phyloP scores from a whole-genome alignment of 2,888 invertebrate species.

The Orthonevra nobilis region DNA sequence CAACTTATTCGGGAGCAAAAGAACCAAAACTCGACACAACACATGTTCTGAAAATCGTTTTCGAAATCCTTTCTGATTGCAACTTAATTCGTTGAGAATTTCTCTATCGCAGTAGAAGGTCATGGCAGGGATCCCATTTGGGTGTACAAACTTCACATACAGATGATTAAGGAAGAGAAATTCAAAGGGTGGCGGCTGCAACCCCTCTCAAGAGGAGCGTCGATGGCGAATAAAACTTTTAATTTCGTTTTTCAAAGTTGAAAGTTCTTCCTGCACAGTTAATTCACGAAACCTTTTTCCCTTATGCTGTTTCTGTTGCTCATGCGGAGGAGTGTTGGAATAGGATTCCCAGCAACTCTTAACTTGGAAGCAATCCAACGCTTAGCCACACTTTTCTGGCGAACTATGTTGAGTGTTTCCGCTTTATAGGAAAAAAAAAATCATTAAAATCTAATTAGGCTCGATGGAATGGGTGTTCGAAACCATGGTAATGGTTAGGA shows the following conservation, averaged over 20 bases:
- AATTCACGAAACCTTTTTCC: not conserved
- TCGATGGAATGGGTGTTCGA: conserved; percentile 14
- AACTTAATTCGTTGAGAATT: conserved; percentile 53
- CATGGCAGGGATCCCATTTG: conserved; percentile 13
- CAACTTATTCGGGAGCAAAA: not conserved
- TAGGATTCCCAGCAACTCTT: conserved; percentile 9
- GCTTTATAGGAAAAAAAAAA: conserved; percentile 31
- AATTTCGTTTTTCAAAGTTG: conserved; percentile 58
- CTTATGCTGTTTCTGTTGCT: conserved; percentile 1
- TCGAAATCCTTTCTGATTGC: conserved; percentile 64
- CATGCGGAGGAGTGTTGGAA: too few species aligned
- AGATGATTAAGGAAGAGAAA: conserved; percentile 24
- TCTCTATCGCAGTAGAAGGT: conserved; percentile 22
- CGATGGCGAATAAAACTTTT: conserved; percentile 45
- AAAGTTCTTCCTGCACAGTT: conserved; percentile 54
- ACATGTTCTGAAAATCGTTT: conserved; percentile 63
- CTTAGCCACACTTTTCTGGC: conserved; percentile 49
- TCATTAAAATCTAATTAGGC: conserved; percentile 67
- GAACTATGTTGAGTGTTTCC: not conserved
- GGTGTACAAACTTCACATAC: conserved; percentile 23
- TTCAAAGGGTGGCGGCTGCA: not conserved
- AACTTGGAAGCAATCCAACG: conserved; percentile 58
- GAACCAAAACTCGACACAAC: conserved; percentile 44
- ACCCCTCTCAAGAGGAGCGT: not conserved
- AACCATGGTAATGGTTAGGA: conserved; percentile 3